A percentile compares a stretch with the other conserved stretches of the same genome.
Evolutionary conservation across 2,113 vertebrate genomes (phyloP).

Genomic region (Cottus gobio): DNA sequence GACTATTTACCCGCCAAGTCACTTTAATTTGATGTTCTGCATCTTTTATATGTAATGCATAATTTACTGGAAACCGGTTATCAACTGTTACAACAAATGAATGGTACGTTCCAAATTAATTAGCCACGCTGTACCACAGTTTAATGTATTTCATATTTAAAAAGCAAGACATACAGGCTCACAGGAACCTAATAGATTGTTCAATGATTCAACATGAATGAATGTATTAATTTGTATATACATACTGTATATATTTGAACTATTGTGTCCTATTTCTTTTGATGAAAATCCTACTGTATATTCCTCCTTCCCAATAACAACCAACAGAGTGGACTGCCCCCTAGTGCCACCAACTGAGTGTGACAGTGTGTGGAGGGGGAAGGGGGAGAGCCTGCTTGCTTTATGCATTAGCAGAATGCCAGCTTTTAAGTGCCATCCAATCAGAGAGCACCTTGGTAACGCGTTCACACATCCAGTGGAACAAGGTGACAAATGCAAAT

Average conservation of each 20-base stretch:
- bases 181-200: conserved; percentile 28
- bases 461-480: conserved; percentile 59
- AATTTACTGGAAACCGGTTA: conserved; percentile 6
- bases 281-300: conserved; percentile 31
- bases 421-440: conserved; percentile 68
- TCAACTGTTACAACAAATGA: neutral
- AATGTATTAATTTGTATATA: conserved; percentile 29
- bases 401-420: conserved; percentile 67
- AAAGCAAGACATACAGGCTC: conserved; percentile 24
- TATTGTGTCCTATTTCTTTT: conserved; percentile 31
- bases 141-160: conserved; percentile 14
- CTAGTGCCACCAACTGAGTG: conserved; percentile 74
- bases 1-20: neutral
- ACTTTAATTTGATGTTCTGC: conserved; percentile 5
- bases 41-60: conserved; percentile 8
- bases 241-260: neutral
- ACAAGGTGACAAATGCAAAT: conserved; percentile 77
- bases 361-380: conserved; percentile 39
- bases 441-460: conserved; percentile 64
- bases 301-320: conserved; percentile 53
- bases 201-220: conserved; percentile 37
- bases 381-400: conserved; percentile 41
- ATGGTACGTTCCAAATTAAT: conserved; percentile 31
- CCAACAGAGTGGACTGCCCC: conserved; percentile 83
- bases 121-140: conserved; percentile 3